Evolutionary conservation across 2,113 vertebrate genomes (phyloP).

Genomic region (Tautogolabrus adspersus): DNA sequence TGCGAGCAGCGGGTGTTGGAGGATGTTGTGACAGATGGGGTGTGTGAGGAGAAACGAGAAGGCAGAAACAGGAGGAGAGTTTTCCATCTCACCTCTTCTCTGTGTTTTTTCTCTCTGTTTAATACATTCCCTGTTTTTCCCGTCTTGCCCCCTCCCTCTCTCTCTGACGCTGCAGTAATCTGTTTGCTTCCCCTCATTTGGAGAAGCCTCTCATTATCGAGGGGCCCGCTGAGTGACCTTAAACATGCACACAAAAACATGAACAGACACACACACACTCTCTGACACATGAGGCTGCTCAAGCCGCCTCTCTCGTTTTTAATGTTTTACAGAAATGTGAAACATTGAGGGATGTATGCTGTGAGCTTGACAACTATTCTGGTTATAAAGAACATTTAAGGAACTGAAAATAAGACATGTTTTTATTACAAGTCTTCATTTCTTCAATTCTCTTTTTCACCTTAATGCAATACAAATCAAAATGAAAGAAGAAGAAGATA

Average conservation of each 20-base stretch:
- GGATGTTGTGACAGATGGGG: conserved; percentile 48
- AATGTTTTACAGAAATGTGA: not conserved
- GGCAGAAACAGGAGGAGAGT: conserved; percentile 9
- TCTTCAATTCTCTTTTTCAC: no score
- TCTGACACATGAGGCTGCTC: not conserved
- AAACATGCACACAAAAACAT: conserved; percentile 43
- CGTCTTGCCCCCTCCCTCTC: not conserved
- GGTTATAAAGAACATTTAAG: not conserved
- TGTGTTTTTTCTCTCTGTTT: not conserved
- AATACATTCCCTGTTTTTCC: conserved; percentile 15
- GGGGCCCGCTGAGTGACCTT: conserved; percentile 57
- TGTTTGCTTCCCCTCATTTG: conserved; percentile 60
- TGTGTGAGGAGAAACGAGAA: conserved; percentile 26
- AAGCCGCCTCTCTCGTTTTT: not conserved
- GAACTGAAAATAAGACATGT: not conserved
- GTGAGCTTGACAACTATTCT: no score
- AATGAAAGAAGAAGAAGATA: no score
- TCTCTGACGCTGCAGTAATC: conserved; percentile 50
- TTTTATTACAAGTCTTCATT: no score
- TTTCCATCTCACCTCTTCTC: conserved; percentile 13
- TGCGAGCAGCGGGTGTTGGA: not conserved
- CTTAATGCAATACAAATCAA: no score
- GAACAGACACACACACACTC: conserved; percentile 2
- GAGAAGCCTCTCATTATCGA: conserved; percentile 63
- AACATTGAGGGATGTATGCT: not conserved